phyloP scores from a whole-genome alignment of 2,113 vertebrate genomes.

The Orycteropus afer region DNA sequence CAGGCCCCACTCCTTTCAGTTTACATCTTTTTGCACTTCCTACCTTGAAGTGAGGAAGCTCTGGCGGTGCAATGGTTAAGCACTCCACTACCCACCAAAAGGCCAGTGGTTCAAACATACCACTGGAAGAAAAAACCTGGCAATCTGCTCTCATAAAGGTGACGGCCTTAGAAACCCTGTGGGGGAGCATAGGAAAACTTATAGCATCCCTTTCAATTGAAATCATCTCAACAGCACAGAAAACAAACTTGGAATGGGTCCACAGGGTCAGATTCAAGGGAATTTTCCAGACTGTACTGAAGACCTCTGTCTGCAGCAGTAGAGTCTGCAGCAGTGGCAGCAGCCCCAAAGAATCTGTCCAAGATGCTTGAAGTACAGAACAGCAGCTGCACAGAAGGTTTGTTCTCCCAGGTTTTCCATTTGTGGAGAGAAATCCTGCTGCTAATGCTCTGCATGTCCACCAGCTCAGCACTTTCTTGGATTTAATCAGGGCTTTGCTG shows the following conservation, averaged over 20 bases:
- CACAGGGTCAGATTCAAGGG: neutral
- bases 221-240: no score
- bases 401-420: neutral
- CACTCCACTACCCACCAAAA: neutral
- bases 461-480: neutral
- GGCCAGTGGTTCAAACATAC: neutral
- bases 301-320: neutral
- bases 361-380: neutral
- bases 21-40: no score
- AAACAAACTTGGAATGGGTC: neutral
- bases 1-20: neutral
- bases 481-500: neutral
- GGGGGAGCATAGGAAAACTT: no score
- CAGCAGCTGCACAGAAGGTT: neutral
- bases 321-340: neutral
- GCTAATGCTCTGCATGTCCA: accelerated
- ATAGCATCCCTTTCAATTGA: no score
- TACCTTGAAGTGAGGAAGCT: neutral
- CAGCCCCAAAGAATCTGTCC: neutral
- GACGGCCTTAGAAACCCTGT: neutral
- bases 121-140: neutral
- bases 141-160: neutral
- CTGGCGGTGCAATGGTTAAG: neutral
- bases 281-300: no score
- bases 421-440: accelerated